A percentile compares a stretch with the other conserved stretches of the same genome.
phyloP scores from a whole-genome alignment of 2,888 invertebrate genomes.

The Sminthurinus aureus region DNA sequence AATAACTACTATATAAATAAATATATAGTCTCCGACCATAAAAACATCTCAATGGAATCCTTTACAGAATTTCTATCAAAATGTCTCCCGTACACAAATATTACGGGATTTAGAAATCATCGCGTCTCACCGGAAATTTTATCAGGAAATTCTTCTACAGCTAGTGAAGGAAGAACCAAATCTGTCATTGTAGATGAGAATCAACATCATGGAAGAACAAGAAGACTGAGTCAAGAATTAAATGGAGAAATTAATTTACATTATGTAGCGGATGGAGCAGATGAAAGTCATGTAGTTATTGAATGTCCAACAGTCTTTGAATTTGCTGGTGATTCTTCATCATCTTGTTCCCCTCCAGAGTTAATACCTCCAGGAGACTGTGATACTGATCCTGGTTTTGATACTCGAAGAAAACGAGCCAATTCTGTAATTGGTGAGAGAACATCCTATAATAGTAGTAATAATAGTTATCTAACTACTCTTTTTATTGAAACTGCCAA shows the following conservation, averaged over 20 bases:
- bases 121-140: conserved; percentile 17
- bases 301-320: conserved; percentile 20
- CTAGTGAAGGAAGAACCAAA: not conserved
- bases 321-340: not conserved
- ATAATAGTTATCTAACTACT: conserved; percentile 41
- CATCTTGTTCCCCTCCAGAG: not conserved
- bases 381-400: not conserved
- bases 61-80: conserved; percentile 20
- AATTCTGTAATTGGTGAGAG: conserved; percentile 17
- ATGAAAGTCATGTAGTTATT: conserved; percentile 34
- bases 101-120: conserved; percentile 4
- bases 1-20: not conserved
- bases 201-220: not conserved
- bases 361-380: not conserved
- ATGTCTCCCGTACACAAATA: conserved; percentile 3
- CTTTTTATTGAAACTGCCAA: conserved; percentile 55
- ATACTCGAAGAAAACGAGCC: conserved; percentile 14
- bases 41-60: conserved; percentile 1
- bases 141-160: not conserved
- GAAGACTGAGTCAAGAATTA: conserved; percentile 14
- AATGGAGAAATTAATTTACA: conserved; percentile 38
- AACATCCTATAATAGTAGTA: conserved; percentile 26
- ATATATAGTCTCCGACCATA: not conserved
- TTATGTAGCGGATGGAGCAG: conserved; percentile 30
- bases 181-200: not conserved